These are phyloP conservation scores for Syrrhaptes paradoxus DNA, from an alignment of 2,113 vertebrate species.

Conservation along the genomic window DNA sequence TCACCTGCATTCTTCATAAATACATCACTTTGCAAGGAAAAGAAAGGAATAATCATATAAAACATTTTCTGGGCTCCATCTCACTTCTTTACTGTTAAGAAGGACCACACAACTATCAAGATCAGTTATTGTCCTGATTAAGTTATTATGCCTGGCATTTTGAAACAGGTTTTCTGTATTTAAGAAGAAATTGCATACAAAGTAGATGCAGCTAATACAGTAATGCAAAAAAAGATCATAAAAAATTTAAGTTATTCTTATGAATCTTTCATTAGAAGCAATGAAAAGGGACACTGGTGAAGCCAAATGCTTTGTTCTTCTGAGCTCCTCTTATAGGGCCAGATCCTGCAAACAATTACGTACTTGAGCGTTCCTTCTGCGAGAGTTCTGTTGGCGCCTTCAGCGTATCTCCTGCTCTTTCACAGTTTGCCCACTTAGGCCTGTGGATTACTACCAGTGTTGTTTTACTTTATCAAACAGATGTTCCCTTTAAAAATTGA, in stretches of 20 bases:
- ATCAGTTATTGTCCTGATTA: constrained; percentile 39
- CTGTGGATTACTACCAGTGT: constrained; percentile 33
- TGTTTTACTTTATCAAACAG: constrained; percentile 74
- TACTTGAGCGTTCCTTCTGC: constrained; percentile 58
- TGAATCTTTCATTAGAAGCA: constrained; percentile 87
- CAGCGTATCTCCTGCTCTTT: constrained; percentile 4
- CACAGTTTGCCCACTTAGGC: background rate
- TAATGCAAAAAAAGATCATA: constrained; percentile 79
- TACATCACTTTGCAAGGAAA: background rate
- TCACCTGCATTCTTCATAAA: constrained; percentile 2
- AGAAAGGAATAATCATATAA: background rate
- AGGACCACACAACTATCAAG: background rate
- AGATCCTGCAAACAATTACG: constrained; percentile 47
- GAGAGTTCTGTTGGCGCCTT: constrained; percentile 41
- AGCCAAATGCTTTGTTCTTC: constrained; percentile 78
- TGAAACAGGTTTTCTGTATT: constrained; percentile 72
- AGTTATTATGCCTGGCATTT: constrained; percentile 60
- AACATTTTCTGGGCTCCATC: constrained; percentile 20
- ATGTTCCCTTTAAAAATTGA: constrained; percentile 77
- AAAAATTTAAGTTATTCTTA: constrained; percentile 86
- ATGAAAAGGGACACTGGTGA: constrained; percentile 78
- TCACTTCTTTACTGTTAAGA: constrained; percentile 24
- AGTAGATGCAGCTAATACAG: constrained; percentile 74
- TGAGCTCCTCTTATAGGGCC: constrained; percentile 69
- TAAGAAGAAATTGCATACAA: constrained; percentile 68